Base-by-base conservation (phyloP, 2,113 vertebrate species). In the Albula goreensis region DNA sequence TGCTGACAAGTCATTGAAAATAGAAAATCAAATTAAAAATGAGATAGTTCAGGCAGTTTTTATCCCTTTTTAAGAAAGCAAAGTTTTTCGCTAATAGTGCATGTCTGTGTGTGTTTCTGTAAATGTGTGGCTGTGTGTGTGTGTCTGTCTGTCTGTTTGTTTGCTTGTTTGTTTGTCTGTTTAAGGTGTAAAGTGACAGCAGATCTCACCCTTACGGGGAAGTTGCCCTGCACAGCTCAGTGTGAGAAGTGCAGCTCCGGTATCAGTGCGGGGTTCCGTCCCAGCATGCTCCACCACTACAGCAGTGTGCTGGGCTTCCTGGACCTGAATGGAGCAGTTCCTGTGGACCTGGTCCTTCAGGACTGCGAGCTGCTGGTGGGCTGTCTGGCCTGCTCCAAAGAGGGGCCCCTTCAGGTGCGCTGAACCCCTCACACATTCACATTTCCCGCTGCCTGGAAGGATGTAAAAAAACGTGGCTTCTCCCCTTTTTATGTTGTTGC, bases 161-260 rank as follows among this genome's bases (percentile, higher is more conserved):
- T 8, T 70, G 19, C 1, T 2, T n/a, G 19, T 17, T 6, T 22
- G 53, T 88, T 6, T 84, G 8, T 82, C 41, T 10, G 53, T 56
- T 83, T 9, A 87, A 96, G 96, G 93, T 96, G 96, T 92, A 96
- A 96, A 84, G 89, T 95, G 22, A 94, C 90, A 9, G 94, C 95
- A 57, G 95, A 96, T 83, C 90, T 96, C 83, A 91, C 90, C 1
- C 86, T 96, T 87, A 93, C 57, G 41, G 93, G 91, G 15, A 92
- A 90, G 89, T 88, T 90, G 6, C 22, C 92, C 22, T 96, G 93
- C 82, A n/a, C 86, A 0, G 95, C 94, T 81, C 94, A 94, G 89
- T 96, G 96, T 91, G 95, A 95, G 51, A 96, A 95, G 89, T 96
- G 96, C 90, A 95, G 86, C n/a, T 86, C 92, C 2, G 89, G 87